Conservation (phyloP, 2,113 vertebrate species). For the Oxygymnocypris stewartii region DNA sequence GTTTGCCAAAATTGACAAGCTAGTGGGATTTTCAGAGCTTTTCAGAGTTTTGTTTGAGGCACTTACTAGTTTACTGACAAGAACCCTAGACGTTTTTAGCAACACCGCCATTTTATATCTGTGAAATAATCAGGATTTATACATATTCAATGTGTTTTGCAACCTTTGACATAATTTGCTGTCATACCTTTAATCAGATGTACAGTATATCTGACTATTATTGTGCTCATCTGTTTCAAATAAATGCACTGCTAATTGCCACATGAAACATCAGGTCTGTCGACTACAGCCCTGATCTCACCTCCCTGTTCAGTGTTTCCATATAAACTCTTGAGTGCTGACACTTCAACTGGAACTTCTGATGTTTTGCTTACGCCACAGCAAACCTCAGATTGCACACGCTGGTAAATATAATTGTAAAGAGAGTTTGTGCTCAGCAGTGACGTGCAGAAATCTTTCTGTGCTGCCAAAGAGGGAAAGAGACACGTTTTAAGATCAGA, state of each 20-base stretch:
- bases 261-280: background rate
- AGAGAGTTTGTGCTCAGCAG: slow-evolving; percentile 10
- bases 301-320: background rate
- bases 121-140: background rate
- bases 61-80: background rate
- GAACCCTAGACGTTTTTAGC: background rate
- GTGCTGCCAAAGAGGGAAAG: background rate
- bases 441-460: background rate
- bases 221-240: background rate
- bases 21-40: background rate
- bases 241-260: background rate
- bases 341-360: background rate
- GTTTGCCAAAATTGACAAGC: background rate
- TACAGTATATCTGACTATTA: background rate
- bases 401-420: background rate
- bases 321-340: slow-evolving; percentile 15
- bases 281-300: background rate
- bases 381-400: slow-evolving; percentile 17
- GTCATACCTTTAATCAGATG: background rate
- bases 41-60: background rate
- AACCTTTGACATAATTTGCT: background rate
- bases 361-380: slow-evolving; percentile 19
- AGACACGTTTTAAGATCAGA: background rate
- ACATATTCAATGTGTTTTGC: slow-evolving; percentile 10
- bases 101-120: background rate